Conservation (phyloP, 1,140 invertebrate genomes). For the Bicyclus anynana region DNA sequence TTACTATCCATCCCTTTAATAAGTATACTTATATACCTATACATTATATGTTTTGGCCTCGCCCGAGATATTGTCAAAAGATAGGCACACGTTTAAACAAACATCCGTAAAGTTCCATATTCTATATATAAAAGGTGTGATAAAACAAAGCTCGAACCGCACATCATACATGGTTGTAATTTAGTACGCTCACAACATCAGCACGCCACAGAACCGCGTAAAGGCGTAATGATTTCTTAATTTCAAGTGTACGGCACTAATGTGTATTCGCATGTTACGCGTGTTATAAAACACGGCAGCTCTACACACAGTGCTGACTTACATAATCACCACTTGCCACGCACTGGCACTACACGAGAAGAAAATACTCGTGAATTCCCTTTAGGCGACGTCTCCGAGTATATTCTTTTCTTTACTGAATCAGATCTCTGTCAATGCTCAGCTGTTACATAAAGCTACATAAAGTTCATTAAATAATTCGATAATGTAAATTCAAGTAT, state of each 20-base stretch:
- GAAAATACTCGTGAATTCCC: too few relatives aligned
- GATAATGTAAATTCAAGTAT: neutral
- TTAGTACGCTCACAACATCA: too few relatives aligned
- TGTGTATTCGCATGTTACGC: neutral
- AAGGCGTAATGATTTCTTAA: neutral
- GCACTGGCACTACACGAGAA: too few relatives aligned
- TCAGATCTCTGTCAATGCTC: too few relatives aligned
- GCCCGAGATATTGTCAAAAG: neutral
- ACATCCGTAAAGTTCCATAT: neutral
- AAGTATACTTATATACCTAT: neutral
- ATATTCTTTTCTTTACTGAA: too few relatives aligned
- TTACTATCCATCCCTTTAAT: neutral
- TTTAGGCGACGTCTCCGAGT: too few relatives aligned
- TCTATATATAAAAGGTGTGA: neutral
- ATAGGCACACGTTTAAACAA: neutral
- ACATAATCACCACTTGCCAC: neutral
- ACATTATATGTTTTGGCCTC: neutral
- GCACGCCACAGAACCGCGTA: too few relatives aligned
- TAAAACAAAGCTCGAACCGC: neutral
- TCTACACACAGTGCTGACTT: neutral
- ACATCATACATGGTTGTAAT: too few relatives aligned
- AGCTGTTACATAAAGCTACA: too few relatives aligned
- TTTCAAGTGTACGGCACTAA: neutral
- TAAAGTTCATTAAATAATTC: neutral
- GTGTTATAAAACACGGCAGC: neutral